Base-by-base conservation (phyloP, 2,113 vertebrate genomes). In the Suricata suricatta region DNA sequence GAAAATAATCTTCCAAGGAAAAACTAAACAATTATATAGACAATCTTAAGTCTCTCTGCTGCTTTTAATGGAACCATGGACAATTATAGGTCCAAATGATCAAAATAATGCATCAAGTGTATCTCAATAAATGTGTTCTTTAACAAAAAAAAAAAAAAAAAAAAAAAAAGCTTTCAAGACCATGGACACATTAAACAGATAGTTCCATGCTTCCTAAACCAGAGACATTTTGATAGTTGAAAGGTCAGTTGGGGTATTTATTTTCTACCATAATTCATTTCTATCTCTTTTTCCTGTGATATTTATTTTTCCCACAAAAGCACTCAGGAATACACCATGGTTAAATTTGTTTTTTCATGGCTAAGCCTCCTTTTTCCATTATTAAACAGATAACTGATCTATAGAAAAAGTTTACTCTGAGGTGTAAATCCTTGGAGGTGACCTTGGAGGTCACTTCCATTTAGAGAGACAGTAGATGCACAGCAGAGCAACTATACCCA, bases 231-330 rank as follows among this genome's bases (percentile, higher is more conserved):
- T 87, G 2, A 88, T 35, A 95, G n/a, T 19, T 69, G 52, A 88
- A 93, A 96, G 95, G 74, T 91, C 76, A 88, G 35, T 85, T 41
- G 57, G 64, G 0, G 31, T 6, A 76, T 94, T 95, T 69, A 0
- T 33, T 92, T 95, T 93, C n/a, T 92, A 80, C 64, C 2, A 54
- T 72, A 86, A 81, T 79, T 76, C 21, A 81, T 38, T 96, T 91
- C 31, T 83, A 54, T 72, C 38, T 33, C 33, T 92, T 86, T 95
- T 80, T 38, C 29, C 50, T 64, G 23, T 76, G 33, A 52, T 68
- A 72, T 38, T 93, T 84, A 29, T 85, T 90, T 90, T 66, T n/a
- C 41, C 29, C 9, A 47, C 41, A 74, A 74, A 96, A 91, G 41
- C 71, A 94, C 35, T 54, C 29, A 66, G 29, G 44, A 96, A 52